Base-by-base conservation (phyloP, 64 coral and sea anemone genomes). In the Acropora yongei region DNA sequence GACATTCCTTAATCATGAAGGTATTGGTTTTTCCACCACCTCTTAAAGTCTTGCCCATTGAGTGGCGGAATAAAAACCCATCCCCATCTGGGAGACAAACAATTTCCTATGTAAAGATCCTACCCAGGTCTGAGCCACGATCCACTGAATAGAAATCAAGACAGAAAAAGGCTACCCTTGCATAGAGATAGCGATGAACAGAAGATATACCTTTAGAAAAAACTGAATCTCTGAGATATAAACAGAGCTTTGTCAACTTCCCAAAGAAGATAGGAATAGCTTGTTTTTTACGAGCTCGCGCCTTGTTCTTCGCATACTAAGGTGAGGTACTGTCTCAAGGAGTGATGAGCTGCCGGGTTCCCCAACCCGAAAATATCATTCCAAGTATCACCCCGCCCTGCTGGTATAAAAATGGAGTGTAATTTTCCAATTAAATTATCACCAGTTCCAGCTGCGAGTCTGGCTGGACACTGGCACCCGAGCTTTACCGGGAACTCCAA, bases 141-240 rank as follows among this genome's bases (percentile, higher is more conserved):
- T 89, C 87, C 6, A 72, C 87, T 42, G 87, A 41, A 51, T 42
- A 89, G 41, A 89, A 89, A 48, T 89, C 74, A 17, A 89, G 44
- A 73, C 48, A 78, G 87, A 89, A 89, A 49, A 88, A 87, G 16
- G 71, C 86, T 41, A 88, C 86, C 10, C 86, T 45, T 4, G 86
- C 69, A 48, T 51, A 77, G 46, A 88, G 44, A 74, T 46, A 50
- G 13, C 85, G 85, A 5, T 72, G 68, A 3, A 74, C 44, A 44
- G 50, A 5, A 55, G 50, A 55, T 55, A 55, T 1, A 55, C 50
- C 50, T 18, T 89, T 20, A 19, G 13, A 16, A 79, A 89, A 89
- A 79, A 66, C 49, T 66, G 30, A 49, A 17, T 41, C 53, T 41
- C 47, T 55, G 18, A 78, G 49, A 57, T 58, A 41, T 4, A 55